Evolutionary conservation across 2,888 invertebrate species (phyloP), one percentile per base, ranked within the genome.

Genomic region (Heliconius erato): DNA sequence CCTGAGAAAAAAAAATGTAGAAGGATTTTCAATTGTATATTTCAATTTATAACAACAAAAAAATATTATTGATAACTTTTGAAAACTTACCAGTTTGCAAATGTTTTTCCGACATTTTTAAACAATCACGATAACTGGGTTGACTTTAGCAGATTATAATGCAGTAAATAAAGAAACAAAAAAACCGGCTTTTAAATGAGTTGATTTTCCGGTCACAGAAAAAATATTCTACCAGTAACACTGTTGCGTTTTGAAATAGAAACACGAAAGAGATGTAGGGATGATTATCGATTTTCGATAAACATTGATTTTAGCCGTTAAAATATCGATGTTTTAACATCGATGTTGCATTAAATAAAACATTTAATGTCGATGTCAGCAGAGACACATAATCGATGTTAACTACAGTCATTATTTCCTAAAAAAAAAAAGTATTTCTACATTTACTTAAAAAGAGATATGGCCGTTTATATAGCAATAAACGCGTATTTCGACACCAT

Each of bases 1-100:
- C 98, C 98, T 98, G 49, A 49, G 26, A 49, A 44, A 72, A 26
- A 44, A 49, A n/a, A 9, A 26, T 28, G 7, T 87, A 28, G 28
- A 7, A 9, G 14, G 1, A n/a, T 14, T 12, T 69, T 23, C 11
- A 11, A 40, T 40, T 32, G 28, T 32, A 9, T 63, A n/a, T 76
- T 32, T 63, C 23, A 76, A 35, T 35, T 16, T 63, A 4, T 19
- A 44, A 72, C 44, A 74, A 63, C 26, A 80, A 74, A 11, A 49
- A 65, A 26, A 49, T 12, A 68, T 74, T 32, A 28, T 74, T 68
- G 44, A 77, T 11, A 69, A 40, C 40, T 40, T 40, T 3, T 23
- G 74, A 59, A 82, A 26, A 83, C 72, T 89, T 89, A 95, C 95
- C 95, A 85, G 94, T 90, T 90, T 94, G 89, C 87, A 95, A 92